A percentile compares a stretch with the other conserved stretches of the same genome.
phyloP scores from a whole-genome alignment of 30 jellyfish, hydroid and myxozoan genomes.

The Turritopsis dohrnii region DNA sequence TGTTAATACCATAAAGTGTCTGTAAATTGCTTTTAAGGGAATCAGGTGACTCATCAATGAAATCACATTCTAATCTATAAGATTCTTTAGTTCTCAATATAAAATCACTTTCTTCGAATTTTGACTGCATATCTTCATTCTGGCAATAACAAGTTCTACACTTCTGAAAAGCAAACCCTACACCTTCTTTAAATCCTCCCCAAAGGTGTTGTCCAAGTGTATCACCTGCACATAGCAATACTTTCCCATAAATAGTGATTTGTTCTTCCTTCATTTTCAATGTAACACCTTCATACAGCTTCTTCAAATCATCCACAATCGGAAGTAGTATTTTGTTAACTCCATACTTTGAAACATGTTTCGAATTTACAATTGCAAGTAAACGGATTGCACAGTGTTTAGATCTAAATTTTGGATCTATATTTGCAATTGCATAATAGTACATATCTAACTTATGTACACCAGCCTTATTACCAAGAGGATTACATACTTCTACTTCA shows the following conservation, averaged over 20 bases:
- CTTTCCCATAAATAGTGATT: conserved; percentile 28
- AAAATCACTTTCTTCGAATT: conserved; percentile 22
- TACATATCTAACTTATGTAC: conserved; percentile 40
- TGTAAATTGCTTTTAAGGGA: conserved; percentile 6
- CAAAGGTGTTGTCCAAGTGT: conserved; percentile 42
- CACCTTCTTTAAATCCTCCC: conserved; percentile 49
- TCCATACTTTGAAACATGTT: conserved; percentile 29
- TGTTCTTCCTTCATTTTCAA: conserved; percentile 8
- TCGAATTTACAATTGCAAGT: conserved; percentile 30
- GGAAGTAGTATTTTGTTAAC: conserved; percentile 23
- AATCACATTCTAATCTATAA: conserved; percentile 4
- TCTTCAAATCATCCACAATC: conserved; percentile 15
- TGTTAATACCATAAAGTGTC: conserved; percentile 26
- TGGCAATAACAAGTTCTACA: conserved; percentile 41
- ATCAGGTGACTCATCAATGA: conserved; percentile 18
- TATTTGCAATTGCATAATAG: conserved; percentile 31
- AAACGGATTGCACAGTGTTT: conserved; percentile 36
- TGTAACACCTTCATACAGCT: conserved; percentile 19
- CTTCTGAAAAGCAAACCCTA: conserved; percentile 42
- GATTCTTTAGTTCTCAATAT: conserved; percentile 9
- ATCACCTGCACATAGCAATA: conserved; percentile 33
- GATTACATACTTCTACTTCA: conserved; percentile 37
- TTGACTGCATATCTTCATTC: conserved; percentile 31
- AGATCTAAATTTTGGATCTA: conserved; percentile 30
- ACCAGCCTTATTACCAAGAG: conserved; percentile 40